Evolutionary conservation across 1,140 invertebrate species (phyloP), one percentile per base, ranked within the genome.

Genomic region (Dendrolimus punctatus): DNA sequence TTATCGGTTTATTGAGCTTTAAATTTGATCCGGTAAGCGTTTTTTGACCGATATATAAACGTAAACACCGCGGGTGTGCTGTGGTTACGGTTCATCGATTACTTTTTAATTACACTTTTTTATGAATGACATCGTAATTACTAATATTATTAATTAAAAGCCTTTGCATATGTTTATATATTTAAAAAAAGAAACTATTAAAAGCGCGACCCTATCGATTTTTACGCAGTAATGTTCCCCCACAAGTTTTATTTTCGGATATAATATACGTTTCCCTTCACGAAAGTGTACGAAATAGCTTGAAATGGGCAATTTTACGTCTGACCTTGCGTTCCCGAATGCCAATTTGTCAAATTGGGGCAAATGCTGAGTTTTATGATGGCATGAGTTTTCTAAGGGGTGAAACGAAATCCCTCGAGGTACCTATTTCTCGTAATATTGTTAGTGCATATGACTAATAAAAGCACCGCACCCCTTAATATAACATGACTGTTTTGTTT

Each of bases 121-220:
- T 73, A 79, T 82, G 77, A 82, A 82, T 82, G 77, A 71, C 58
- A 74, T 65, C 55, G 63, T 49, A 58, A 62, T 56, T 56, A 57
- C 57, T 53, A 51, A 8, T 23, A 23, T 23, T 23, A 23, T 23
- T 23, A 23, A 23, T 23, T 23, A 23, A 23, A 23, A 23, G 23
- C 23, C 23, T 23, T 23, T 23, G 23, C 23, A 2, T 23, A 23
- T 58, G 52, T 40, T 48, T 53, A 55, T 53, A 36, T 54, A 55
- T 51, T 9, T 53, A 41, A 40, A 56, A 52, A 40, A 54, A 43
- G 40, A 42, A 39, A 54, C 38, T 49, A 61, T 60, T 57, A 36
- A 10, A 39, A 40, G 37, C 39, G 6, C 37, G 46, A 48, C 37
- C 50, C 44, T 68, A 67, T 66, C 52, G 64, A 70, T 67, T 70